Base-by-base conservation (phyloP, 1,140 invertebrate species). In the Cydia amplana region DNA sequence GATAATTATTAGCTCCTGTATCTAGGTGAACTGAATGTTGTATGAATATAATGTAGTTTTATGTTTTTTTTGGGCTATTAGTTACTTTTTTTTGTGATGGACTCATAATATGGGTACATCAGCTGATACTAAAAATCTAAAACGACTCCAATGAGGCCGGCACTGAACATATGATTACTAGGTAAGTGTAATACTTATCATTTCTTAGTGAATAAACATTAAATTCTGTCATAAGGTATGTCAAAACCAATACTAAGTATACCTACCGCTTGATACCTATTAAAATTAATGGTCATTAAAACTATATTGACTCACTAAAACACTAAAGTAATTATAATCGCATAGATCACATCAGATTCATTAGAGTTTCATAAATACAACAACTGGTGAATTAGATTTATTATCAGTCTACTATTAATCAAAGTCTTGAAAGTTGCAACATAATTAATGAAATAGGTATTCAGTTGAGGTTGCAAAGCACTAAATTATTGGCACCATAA, bases 1-100 rank as follows among this genome's bases (percentile, higher is more conserved):
- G 65, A 70, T 70, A 40, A 70, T 70, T 70, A 70, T 70, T 70
- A 70, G 65, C 65, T 70, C 5, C 55, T 60, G 55, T 60, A 23
- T 60, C 55, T 60, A 60, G 20, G 20, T 60, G 55, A 23, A 23
- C 55, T 23, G 18, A 60, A 60, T 60, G 46, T 9, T 49, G 55
- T 60, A 60, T 60, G 40, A 1, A 14, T 14, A 12, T 14, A 43
- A 43, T 60, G 14, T 7, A 9, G n/a, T 55, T 9, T 18, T 20
- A 20, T 60, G 40, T 43, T 12, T 43, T 28, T 2, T 32, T 32
- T 32, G 32, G 32, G 32, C 7, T 46, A 46, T 3, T 3, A 16
- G 14, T 46, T 46, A 7, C 14, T 46, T 16, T 46, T 16, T 46
- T 14, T 1, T 46, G 40, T 46, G 1, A 46, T 46, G 12, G 3